Evolutionary conservation across 1,140 invertebrate species (phyloP).

Genomic region (Eumeta japonica): DNA sequence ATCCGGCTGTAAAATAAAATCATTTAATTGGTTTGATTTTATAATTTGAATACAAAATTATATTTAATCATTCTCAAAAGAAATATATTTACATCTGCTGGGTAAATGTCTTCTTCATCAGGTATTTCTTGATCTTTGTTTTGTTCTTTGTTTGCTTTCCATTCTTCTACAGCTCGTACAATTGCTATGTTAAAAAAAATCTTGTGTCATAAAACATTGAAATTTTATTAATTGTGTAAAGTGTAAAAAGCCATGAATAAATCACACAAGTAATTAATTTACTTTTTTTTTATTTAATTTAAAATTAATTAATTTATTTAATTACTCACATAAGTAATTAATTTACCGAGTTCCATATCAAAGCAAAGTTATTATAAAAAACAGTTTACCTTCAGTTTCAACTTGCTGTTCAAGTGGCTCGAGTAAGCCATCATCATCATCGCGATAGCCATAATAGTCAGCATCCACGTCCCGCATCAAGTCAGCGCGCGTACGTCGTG

Average conservation of each 20-base stretch:
- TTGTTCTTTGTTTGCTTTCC: conserved; percentile 66
- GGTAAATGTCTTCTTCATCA: conserved; percentile 59
- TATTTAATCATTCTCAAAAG: too few relatives aligned
- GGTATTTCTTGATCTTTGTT: conserved; percentile 47
- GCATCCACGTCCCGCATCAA: conserved; percentile 98
- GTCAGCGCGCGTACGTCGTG: conserved; percentile 90
- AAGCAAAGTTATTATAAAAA: conserved; percentile 1
- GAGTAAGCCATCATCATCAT: conserved; percentile 96
- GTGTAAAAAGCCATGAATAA: not conserved
- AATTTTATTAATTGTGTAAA: not conserved
- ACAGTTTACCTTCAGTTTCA: conserved; percentile 66
- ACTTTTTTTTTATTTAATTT: not conserved
- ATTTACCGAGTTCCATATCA: not conserved
- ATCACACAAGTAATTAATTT: not conserved
- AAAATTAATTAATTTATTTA: too few relatives aligned
- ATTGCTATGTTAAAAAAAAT: conserved; percentile 51
- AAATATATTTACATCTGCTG: conserved; percentile 37
- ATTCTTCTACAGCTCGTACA: conserved; percentile 63
- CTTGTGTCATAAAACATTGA: not conserved
- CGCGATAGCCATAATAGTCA: conserved; percentile 97
- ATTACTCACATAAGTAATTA: too few relatives aligned
- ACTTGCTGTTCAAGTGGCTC: conserved; percentile 82
- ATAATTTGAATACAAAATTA: not conserved
- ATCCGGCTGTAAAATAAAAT: conserved; percentile 28
- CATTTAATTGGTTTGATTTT: conserved; percentile 2